Conservation (phyloP, 2,888 invertebrate genomes). For the Sepiola atlantica region DNA sequence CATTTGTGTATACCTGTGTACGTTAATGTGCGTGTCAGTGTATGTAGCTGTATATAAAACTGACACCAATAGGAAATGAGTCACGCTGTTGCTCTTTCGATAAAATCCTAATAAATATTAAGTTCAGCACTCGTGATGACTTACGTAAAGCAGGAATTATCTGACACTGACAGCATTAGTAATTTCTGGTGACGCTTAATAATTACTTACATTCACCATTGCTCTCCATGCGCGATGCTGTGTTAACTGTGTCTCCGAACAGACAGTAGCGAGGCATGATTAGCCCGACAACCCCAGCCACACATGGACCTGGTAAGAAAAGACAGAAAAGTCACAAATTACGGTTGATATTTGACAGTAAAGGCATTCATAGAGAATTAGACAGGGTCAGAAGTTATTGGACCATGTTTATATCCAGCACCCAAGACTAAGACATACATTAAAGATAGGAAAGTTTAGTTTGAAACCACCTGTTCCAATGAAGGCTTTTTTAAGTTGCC, state of each 20-base stretch:
- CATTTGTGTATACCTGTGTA: not conserved
- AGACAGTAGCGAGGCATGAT: conserved; percentile 92
- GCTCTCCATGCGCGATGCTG: conserved; percentile 69
- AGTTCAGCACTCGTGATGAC: not conserved
- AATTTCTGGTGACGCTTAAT: not conserved
- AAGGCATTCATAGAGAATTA: not conserved
- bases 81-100: not conserved
- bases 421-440: not conserved
- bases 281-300: conserved; percentile 91
- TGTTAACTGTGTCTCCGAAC: conserved; percentile 70
- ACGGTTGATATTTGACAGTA: not conserved
- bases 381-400: not conserved
- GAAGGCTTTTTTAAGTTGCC: no score
- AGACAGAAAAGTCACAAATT: not conserved
- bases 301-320: conserved; percentile 72
- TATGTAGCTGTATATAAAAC: not conserved
- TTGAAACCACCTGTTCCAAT: no score
- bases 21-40: not conserved
- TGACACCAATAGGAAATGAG: not conserved
- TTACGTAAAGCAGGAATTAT: not conserved
- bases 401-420: not conserved
- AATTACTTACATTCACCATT: conserved; percentile 38
- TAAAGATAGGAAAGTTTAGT: not conserved
- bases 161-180: no score
- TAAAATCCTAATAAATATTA: not conserved